Percentiles rank a stretch among this genome's conserved stretches.
These are phyloP conservation scores for Gonioctena quinquepunctata DNA, from an alignment of 1,140 invertebrate genomes.

Conservation along the genomic window DNA sequence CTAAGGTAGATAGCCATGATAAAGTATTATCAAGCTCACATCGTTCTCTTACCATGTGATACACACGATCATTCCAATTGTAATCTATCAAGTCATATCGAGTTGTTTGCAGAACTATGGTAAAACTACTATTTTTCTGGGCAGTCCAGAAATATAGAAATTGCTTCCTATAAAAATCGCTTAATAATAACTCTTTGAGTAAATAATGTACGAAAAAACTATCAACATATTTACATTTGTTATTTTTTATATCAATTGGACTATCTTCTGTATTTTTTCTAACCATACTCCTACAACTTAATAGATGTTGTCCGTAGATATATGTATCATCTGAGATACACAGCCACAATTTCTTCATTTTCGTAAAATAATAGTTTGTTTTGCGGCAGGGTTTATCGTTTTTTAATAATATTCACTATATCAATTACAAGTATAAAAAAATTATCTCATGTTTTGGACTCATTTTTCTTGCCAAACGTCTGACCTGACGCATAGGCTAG, in stretches of 20 bases:
- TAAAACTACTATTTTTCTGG: slow-evolving; percentile 2
- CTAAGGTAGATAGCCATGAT: slow-evolving; percentile 95
- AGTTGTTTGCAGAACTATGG: slow-evolving; percentile 59
- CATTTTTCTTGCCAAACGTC: too few species aligned
- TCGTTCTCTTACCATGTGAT: slow-evolving; percentile 62
- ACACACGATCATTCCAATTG: slow-evolving; percentile 56
- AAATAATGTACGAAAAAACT: slow-evolving; percentile 42
- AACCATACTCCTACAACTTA: neutral
- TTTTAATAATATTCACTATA: too few species aligned
- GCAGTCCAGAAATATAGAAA: slow-evolving; percentile 25
- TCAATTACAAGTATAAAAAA: too few species aligned
- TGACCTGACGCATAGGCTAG: too few species aligned
- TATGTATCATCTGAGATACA: neutral
- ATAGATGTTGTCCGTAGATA: neutral
- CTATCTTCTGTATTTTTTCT: neutral
- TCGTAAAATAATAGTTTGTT: too few species aligned
- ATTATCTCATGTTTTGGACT: too few species aligned
- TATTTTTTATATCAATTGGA: neutral
- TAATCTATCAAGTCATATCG: slow-evolving; percentile 68
- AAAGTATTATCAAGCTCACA: slow-evolving; percentile 82
- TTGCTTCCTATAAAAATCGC: slow-evolving; percentile 28
- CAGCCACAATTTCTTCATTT: neutral
- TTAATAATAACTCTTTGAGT: slow-evolving; percentile 36
- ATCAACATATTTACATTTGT: slow-evolving; percentile 24
- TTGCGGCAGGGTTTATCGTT: too few species aligned